Conservation (phyloP, 2,888 invertebrate species). For the Dioctria rufipes region DNA sequence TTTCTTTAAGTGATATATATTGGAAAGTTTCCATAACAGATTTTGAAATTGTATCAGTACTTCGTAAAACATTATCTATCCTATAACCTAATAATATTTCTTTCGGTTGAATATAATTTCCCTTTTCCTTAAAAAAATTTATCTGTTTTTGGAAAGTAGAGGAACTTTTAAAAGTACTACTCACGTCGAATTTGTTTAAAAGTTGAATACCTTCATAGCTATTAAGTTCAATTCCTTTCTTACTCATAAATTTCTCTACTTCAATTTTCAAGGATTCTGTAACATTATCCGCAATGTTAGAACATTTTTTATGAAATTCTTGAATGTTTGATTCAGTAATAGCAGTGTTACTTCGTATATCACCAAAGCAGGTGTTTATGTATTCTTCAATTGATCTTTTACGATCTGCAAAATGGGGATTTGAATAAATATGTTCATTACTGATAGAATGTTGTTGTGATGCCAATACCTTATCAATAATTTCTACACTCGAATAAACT, state of each 20-base stretch:
- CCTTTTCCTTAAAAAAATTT: neutral
- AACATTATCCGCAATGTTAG: neutral
- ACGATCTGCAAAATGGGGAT: too few species aligned
- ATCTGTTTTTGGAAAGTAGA: conserved; percentile 2
- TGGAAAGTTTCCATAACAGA: neutral
- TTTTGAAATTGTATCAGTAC: neutral
- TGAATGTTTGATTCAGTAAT: neutral
- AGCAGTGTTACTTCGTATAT: neutral
- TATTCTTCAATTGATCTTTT: too few species aligned
- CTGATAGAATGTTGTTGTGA: too few species aligned
- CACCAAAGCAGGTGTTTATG: too few species aligned
- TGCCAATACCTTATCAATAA: too few species aligned
- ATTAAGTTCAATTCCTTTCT: neutral
- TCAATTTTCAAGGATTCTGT: neutral
- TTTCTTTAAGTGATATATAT: neutral
- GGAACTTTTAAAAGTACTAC: neutral
- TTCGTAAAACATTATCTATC: neutral
- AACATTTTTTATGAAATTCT: neutral
- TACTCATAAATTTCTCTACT: neutral
- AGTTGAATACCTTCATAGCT: neutral
- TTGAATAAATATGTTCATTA: too few species aligned
- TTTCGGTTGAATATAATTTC: neutral
- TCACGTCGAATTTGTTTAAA: too few species aligned
- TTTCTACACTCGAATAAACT: too few species aligned
- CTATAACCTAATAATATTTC: neutral